These are phyloP conservation scores for Polypedilum pembai DNA, from an alignment of 1,140 invertebrate genomes.

Conservation along the genomic window DNA sequence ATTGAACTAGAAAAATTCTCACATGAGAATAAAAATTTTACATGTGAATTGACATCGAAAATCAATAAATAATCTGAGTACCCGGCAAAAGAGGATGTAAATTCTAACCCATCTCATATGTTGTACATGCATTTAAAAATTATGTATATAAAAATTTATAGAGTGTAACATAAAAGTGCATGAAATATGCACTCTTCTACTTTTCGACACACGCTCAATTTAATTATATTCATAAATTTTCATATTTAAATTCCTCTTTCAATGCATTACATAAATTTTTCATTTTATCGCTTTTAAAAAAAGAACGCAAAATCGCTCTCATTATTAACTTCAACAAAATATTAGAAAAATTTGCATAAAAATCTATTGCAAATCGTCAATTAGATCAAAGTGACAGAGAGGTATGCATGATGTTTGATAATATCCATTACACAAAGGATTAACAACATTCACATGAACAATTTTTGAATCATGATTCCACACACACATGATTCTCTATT, in stretches of 20 bases:
- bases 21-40: not conserved
- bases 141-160: conserved; percentile 7
- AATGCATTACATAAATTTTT: not conserved
- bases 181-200: no score
- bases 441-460: not conserved
- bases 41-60: not conserved
- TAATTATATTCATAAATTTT: not conserved
- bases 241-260: not conserved
- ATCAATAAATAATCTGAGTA: not conserved
- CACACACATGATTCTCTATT: not conserved
- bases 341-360: not conserved
- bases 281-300: not conserved
- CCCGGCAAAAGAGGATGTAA: not conserved
- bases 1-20: not conserved
- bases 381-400: not conserved
- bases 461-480: not conserved
- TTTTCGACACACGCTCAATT: conserved; percentile 10
- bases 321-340: not conserved
- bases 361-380: conserved; percentile 12
- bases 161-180: conserved; percentile 4
- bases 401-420: not conserved
- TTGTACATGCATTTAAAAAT: not conserved
- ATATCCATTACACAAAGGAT: conserved; percentile 13
- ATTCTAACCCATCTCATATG: not conserved
- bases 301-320: not conserved